Evolutionary conservation across 2,113 vertebrate genomes (phyloP), one percentile per base, ranked within the genome.

Genomic region (Macrotus californicus): DNA sequence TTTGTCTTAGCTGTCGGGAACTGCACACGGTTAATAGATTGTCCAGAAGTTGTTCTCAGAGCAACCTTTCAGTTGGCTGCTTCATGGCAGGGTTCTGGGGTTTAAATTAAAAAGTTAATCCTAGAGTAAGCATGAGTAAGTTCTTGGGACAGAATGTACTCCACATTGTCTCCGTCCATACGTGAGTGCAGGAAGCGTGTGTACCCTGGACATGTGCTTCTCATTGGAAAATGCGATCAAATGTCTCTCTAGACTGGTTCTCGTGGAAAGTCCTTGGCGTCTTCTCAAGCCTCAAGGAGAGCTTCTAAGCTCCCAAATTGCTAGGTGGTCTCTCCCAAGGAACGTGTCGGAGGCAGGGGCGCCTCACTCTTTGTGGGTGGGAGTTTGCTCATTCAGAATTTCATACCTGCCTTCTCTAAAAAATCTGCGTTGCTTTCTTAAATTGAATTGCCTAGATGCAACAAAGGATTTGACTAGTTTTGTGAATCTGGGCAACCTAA

Each of bases 221-320:
- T 96, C 94, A 85, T 95, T 95, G 94, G 93, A 96, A 97, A 96
- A 94, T 66, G 34, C 6, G 3, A 73, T 94, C 56, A 43, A 46
- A 72, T 81, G 39, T 88, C 34, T 41, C 50, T 91, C 66, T 87
- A n/a, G 84, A 76, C 61, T 75, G 54, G 15, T 95, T 97, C 92
- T 93, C 48, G 91, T 80, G 90, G 82, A 93, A 96, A 92, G 56
- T 76, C 26, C 43, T 83, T 94, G 79, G 85, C 36, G 84, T 92
- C 93, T 89, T 59, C 87, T 94, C 91, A 90, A 36, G 36, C 75
- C 48, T 90, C 94, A 73, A 95, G 87, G 66, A 91, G 16, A 50
- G 10, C 86, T 5, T 67, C 82, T 90, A 54, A 96, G 80, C 48
- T 96, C 69, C n/a, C 19, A 88, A 36, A 81, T 93, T 66, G 84